Conservation (phyloP, 2,113 vertebrate species). For the Clinocottus analis region DNA sequence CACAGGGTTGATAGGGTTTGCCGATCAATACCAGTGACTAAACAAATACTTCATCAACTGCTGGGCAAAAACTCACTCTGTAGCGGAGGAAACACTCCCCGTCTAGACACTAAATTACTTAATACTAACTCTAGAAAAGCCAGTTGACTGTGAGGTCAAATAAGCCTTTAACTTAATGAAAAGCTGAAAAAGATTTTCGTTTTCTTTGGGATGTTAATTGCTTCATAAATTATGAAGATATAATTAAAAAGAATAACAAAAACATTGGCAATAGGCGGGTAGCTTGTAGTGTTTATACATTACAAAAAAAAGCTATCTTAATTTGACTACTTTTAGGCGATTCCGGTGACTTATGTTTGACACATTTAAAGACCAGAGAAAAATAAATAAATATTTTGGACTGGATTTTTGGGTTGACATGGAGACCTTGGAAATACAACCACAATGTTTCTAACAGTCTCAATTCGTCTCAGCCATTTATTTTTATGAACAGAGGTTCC, state of each 20-base stretch:
- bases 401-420: no score
- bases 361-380: background rate
- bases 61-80: constrained; percentile 14
- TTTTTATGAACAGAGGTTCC: no score
- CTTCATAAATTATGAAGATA: background rate
- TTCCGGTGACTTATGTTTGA: background rate
- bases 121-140: background rate
- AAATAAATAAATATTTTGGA: no score
- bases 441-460: no score
- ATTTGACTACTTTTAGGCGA: background rate
- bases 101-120: constrained; percentile 25
- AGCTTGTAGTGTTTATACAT: no score
- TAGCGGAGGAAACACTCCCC: background rate
- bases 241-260: background rate
- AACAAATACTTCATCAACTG: constrained; percentile 34
- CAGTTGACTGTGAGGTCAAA: background rate
- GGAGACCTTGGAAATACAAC: no score
- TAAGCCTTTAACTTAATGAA: background rate
- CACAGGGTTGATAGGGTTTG: constrained; percentile 31
- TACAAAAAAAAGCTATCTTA: no score
- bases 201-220: background rate
- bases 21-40: constrained; percentile 47
- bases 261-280: background rate
- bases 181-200: background rate
- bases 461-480: no score